phyloP scores from a whole-genome alignment of 2,888 invertebrate genomes.

The Sinelater perroti region DNA sequence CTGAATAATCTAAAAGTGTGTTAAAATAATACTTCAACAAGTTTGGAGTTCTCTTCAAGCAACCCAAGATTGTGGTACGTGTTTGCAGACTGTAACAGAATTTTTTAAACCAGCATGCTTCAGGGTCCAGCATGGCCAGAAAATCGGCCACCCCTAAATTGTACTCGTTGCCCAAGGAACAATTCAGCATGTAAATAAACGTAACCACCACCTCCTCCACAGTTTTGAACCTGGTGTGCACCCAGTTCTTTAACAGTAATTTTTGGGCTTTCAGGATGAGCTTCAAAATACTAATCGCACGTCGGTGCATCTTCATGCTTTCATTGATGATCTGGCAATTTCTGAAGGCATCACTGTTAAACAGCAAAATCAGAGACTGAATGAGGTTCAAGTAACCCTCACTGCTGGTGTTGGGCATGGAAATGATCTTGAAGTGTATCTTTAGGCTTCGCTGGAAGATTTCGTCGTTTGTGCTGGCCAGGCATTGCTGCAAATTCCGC shows the following conservation, averaged over 20 bases:
- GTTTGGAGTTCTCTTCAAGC: constrained; percentile 22
- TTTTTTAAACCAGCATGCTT: constrained; percentile 42
- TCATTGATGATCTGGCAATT: constrained; percentile 18
- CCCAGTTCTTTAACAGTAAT: constrained; percentile 29
- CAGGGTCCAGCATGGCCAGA: constrained; percentile 37
- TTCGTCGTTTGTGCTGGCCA: constrained; percentile 37
- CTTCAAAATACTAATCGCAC: constrained; percentile 29
- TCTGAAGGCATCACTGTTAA: constrained; percentile 27
- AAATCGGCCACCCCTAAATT: constrained; percentile 35
- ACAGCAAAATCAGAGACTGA: constrained; percentile 29
- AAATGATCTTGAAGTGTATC: constrained; percentile 42
- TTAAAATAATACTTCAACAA: constrained; percentile 10
- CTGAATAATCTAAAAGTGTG: constrained; percentile 6
- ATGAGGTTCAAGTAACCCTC: constrained; percentile 43
- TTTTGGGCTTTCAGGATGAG: constrained; percentile 37
- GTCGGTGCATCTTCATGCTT: constrained; percentile 19
- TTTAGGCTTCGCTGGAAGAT: constrained; percentile 40
- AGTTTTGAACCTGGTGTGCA: constrained; percentile 35
- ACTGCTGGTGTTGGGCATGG: constrained; percentile 31
- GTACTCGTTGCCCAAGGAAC: constrained; percentile 21
- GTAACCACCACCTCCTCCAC: constrained; percentile 38
- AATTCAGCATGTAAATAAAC: constrained; percentile 36
- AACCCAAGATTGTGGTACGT: constrained; percentile 34
- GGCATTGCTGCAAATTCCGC: constrained; percentile 40
- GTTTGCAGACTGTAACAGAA: constrained; percentile 38